A percentile compares a stretch with the other conserved stretches of the same genome.
These are phyloP conservation scores for Tribolium castaneum DNA, from an alignment of 1,140 invertebrate species.

Conservation along the genomic window DNA sequence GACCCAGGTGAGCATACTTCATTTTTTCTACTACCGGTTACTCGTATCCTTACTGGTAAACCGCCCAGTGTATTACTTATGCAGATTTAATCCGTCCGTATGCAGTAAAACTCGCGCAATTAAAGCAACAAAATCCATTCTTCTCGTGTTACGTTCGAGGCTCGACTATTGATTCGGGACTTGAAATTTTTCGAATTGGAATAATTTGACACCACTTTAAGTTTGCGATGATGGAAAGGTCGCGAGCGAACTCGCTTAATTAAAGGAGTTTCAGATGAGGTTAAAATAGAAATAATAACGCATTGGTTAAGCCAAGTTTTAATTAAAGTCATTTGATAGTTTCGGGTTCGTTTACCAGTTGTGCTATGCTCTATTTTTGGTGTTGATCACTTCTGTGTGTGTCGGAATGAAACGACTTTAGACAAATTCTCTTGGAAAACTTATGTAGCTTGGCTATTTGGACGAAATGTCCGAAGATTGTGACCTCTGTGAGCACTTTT, in stretches of 20 bases:
- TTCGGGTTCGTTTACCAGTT: background rate
- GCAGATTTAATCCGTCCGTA: background rate
- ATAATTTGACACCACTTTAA: too few species aligned
- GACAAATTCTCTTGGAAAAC: background rate
- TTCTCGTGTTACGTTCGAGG: too few species aligned
- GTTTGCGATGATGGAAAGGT: too few species aligned
- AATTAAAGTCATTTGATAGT: background rate
- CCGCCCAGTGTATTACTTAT: background rate
- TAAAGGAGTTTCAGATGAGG: background rate
- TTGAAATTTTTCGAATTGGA: too few species aligned
- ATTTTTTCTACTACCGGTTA: background rate
- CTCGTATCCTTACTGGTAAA: background rate
- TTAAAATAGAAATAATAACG: background rate
- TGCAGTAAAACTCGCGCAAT: background rate
- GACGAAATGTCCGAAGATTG: too few species aligned
- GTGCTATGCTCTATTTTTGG: background rate
- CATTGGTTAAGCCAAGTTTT: background rate
- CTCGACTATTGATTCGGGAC: too few species aligned
- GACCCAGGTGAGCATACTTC: conserved; percentile 72
- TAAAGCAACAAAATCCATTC: too few species aligned
- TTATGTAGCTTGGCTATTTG: too few species aligned
- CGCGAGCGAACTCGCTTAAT: background rate
- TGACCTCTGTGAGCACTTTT: too few species aligned
- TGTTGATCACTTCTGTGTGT: background rate
- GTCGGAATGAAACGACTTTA: background rate